Percentiles rank a stretch among this genome's conserved stretches.
phyloP scores from a whole-genome alignment of 2,888 invertebrate species.

The Busseola fusca region DNA sequence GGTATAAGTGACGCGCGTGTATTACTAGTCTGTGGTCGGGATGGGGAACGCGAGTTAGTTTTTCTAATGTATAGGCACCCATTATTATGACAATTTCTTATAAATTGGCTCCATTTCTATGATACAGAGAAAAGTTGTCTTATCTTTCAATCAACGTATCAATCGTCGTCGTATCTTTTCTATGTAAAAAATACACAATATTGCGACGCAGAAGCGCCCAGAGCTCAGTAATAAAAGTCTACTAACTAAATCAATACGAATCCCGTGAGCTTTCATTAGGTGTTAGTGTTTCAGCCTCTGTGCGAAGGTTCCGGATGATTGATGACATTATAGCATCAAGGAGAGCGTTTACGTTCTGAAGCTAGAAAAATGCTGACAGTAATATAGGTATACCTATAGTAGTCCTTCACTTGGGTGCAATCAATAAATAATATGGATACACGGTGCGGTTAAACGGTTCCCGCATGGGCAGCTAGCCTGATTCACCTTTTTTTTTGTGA shows the following conservation, averaged over 20 bases:
- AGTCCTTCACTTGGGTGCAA: conserved; percentile 34
- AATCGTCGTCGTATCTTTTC: conserved; percentile 3
- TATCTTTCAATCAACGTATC: conserved; percentile 13
- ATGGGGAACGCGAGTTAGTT: conserved; percentile 44
- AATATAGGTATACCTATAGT: background rate
- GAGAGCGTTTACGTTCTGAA: conserved; percentile 44
- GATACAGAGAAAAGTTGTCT: conserved; percentile 6
- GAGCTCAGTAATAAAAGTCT: conserved; percentile 19
- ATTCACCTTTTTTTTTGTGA: conserved; percentile 37
- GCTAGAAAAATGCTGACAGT: conserved; percentile 25
- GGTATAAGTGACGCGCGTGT: conserved; percentile 55
- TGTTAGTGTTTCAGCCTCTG: conserved; percentile 43
- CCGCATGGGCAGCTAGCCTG: conserved; percentile 23
- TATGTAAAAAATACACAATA: conserved; percentile 10
- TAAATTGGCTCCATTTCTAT: conserved; percentile 25
- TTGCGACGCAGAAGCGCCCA: conserved; percentile 9
- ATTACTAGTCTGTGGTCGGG: conserved; percentile 51
- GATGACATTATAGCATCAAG: conserved; percentile 44
- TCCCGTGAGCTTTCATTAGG: conserved; percentile 46
- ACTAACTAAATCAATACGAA: conserved; percentile 51
- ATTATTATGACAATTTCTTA: conserved; percentile 36
- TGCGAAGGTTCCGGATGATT: conserved; percentile 43
- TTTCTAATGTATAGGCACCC: conserved; percentile 40
- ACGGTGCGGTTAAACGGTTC: conserved; percentile 34
- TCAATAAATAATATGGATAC: conserved; percentile 43